These are phyloP conservation scores for Atta texana DNA, from an alignment of 1,140 invertebrate genomes.

Conservation along the genomic window DNA sequence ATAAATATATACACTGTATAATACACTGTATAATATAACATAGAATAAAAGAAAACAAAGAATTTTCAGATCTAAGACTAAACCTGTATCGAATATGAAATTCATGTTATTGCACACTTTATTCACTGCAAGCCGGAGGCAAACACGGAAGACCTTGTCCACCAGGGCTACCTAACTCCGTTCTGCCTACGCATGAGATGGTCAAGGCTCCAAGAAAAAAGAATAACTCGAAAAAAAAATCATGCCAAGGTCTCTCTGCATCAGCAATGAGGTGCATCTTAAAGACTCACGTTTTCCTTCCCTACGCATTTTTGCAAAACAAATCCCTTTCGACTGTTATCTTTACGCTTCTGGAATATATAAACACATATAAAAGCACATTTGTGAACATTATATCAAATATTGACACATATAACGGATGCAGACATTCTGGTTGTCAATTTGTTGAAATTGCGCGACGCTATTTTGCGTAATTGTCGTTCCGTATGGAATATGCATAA, in stretches of 20 bases:
- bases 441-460: not conserved
- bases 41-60: not conserved
- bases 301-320: not conserved
- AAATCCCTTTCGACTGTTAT: not conserved
- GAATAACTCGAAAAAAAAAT: conserved; percentile 39
- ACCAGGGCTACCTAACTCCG: conserved; percentile 70
- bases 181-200: conserved; percentile 70
- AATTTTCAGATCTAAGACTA: not conserved
- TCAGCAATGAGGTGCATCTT: conserved; percentile 8
- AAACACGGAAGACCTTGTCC: conserved; percentile 75
- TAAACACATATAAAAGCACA: not conserved
- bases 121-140: conserved; percentile 65
- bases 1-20: not conserved
- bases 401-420: conserved; percentile 3
- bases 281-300: conserved; percentile 13
- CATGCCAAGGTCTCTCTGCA: conserved; percentile 55
- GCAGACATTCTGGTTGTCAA: not conserved
- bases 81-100: conserved; percentile 47
- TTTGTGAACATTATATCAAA: not conserved
- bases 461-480: conserved; percentile 21
- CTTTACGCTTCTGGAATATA: not conserved
- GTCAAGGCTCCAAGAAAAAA: conserved; percentile 44
- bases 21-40: not conserved
- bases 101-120: conserved; percentile 43
- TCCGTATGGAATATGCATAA: conserved; percentile 30